A percentile compares a stretch with the other conserved stretches of the same genome.
These are phyloP conservation scores for Panulirus ornatus DNA, from an alignment of 1,140 invertebrate genomes.

Conservation along the genomic window DNA sequence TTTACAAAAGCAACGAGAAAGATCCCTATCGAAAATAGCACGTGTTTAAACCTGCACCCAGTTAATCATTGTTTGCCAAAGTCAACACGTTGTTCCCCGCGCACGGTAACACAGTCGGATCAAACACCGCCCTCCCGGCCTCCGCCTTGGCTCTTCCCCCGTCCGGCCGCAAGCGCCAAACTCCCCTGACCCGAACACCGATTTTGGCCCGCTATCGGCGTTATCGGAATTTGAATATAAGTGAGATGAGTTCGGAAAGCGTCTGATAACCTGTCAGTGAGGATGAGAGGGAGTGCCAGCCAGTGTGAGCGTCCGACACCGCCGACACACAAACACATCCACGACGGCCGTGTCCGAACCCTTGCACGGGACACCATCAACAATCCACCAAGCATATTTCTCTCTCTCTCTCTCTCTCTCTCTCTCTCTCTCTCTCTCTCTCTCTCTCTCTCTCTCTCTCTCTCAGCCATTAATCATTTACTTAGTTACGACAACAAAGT, in stretches of 20 bases:
- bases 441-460: no score
- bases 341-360: not conserved
- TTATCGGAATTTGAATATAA: conserved; percentile 71
- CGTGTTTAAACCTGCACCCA: conserved; percentile 72
- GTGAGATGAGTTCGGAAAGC: conserved; percentile 64
- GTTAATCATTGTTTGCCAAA: conserved; percentile 74
- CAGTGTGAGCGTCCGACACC: conserved; percentile 40
- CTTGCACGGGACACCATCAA: not conserved
- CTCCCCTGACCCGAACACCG: conserved; percentile 8
- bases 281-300: conserved; percentile 75
- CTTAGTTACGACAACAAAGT: no score
- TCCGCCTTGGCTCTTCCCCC: conserved; percentile 53
- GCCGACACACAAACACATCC: conserved; percentile 6
- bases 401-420: no score
- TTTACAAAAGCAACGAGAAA: conserved; percentile 59
- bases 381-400: no score
- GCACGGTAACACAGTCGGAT: conserved; percentile 39
- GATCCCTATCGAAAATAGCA: conserved; percentile 72
- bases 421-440: no score
- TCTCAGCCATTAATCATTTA: no score
- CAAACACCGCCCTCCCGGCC: conserved; percentile 43
- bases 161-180: conserved; percentile 3
- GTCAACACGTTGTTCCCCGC: conserved; percentile 64
- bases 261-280: conserved; percentile 73
- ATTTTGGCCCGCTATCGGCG: conserved; percentile 62